phyloP scores from a whole-genome alignment of 2,797 vertebrate species.

The Oreochromis grahami region DNA sequence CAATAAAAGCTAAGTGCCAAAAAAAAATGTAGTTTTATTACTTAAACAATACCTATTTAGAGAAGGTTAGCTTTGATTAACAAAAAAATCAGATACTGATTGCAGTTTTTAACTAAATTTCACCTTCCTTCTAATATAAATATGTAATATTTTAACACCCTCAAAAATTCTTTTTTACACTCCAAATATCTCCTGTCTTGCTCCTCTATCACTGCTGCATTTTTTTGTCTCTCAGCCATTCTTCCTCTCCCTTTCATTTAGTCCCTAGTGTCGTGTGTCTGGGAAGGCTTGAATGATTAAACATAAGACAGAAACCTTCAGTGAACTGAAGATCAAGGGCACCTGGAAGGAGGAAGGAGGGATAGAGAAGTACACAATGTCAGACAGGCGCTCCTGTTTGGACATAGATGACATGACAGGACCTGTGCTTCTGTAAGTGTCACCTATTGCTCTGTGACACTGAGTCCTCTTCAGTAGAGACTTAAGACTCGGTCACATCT shows the following conservation, averaged over 20 bases:
- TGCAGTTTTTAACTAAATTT: not conserved
- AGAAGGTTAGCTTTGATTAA: not conserved
- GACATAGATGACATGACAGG: slow-evolving; percentile 55
- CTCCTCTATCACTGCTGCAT: slow-evolving; percentile 1
- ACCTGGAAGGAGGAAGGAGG: not conserved
- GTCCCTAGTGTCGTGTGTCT: slow-evolving; percentile 18
- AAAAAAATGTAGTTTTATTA: not conserved
- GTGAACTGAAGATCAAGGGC: slow-evolving; percentile 40
- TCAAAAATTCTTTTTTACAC: not conserved
- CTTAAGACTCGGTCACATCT: not conserved
- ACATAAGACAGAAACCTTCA: slow-evolving; percentile 29
- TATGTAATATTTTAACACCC: not conserved
- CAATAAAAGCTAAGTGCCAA: not conserved
- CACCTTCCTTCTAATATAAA: not conserved
- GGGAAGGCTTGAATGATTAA: slow-evolving; percentile 47
- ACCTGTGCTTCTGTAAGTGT: slow-evolving; percentile 51
- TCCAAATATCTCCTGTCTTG: slow-evolving; percentile 5
- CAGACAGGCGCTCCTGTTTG: slow-evolving; percentile 35
- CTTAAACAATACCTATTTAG: not conserved
- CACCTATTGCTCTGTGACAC: slow-evolving; percentile 42
- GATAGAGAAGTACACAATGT: slow-evolving; percentile 30
- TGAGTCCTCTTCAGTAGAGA: slow-evolving; percentile 44
- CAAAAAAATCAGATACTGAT: not conserved
- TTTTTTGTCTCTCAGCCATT: not conserved
- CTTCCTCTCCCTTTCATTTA: not conserved